Conservation (phyloP, 1,140 invertebrate genomes). For the Pteromalus puparum region DNA sequence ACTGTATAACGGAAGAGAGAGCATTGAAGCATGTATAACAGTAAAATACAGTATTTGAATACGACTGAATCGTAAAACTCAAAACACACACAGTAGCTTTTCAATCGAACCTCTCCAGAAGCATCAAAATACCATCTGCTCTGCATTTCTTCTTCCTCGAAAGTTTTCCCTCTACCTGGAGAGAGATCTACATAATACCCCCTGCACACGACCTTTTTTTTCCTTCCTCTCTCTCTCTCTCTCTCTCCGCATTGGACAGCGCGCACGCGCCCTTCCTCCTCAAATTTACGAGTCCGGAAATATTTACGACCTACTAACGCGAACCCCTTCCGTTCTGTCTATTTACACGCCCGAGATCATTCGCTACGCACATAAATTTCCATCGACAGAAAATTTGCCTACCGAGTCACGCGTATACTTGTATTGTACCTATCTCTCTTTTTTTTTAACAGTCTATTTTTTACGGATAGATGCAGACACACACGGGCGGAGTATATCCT, state of each 20-base stretch:
- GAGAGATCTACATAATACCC: not conserved
- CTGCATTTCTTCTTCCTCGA: not conserved
- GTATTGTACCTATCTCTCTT: not conserved
- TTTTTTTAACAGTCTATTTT: constrained; percentile 8
- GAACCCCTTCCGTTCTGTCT: constrained; percentile 1
- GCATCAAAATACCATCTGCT: constrained; percentile 28
- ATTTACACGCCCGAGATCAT: constrained; percentile 37
- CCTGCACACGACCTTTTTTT: constrained; percentile 3
- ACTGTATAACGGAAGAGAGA: not conserved
- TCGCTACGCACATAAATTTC: constrained; percentile 37
- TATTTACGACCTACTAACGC: constrained; percentile 39
- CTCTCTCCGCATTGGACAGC: no score
- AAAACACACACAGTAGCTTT: not conserved
- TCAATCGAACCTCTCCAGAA: constrained; percentile 8
- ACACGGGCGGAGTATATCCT: constrained; percentile 10
- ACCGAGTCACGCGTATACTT: not conserved
- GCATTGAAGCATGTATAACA: no score
- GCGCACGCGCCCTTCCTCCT: not conserved
- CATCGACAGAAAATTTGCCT: constrained; percentile 48
- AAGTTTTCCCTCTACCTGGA: not conserved
- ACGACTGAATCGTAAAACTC: constrained; percentile 9
- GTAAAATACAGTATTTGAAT: not conserved
- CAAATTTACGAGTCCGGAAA: constrained; percentile 33
- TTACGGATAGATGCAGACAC: not conserved
- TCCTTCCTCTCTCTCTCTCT: not conserved